phyloP scores from a whole-genome alignment of 2,888 invertebrate genomes.

The Diaprepes abbreviatus region DNA sequence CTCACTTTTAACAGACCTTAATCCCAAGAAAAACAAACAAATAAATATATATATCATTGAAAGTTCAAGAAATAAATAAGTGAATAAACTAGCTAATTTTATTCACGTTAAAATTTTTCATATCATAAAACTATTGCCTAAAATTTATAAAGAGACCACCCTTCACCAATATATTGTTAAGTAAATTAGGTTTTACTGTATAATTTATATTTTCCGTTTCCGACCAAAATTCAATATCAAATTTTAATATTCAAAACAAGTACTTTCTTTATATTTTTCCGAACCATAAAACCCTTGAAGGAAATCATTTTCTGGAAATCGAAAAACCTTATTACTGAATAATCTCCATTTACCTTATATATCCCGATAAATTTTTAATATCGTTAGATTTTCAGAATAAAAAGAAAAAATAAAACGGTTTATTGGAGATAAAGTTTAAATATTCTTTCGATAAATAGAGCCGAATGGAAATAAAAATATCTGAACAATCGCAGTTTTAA shows the following conservation, averaged over 20 bases:
- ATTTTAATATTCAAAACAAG: constrained; percentile 25
- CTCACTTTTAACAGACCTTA: too few relatives aligned
- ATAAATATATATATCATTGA: too few relatives aligned
- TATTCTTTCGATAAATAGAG: background rate
- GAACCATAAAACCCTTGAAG: constrained; percentile 36
- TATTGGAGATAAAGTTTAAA: constrained; percentile 31
- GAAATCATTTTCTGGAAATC: constrained; percentile 31
- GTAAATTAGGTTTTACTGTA: background rate
- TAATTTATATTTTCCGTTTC: background rate
- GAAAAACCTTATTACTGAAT: constrained; percentile 43
- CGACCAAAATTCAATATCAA: constrained; percentile 1
- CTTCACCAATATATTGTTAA: too few relatives aligned
- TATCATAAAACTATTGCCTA: too few relatives aligned
- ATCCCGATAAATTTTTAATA: constrained; percentile 42
- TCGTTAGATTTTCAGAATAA: constrained; percentile 33
- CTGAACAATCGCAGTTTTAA: too few relatives aligned
- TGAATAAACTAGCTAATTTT: too few relatives aligned
- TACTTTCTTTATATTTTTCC: constrained; percentile 19
- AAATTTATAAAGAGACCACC: too few relatives aligned
- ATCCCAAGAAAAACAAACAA: too few relatives aligned
- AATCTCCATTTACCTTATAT: constrained; percentile 34
- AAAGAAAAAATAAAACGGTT: constrained; percentile 41
- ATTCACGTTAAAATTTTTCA: too few relatives aligned
- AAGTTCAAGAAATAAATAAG: too few relatives aligned
- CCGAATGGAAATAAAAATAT: too few relatives aligned